Conservation (phyloP, 2,113 vertebrate species). For the Cyprinodon variegatus region DNA sequence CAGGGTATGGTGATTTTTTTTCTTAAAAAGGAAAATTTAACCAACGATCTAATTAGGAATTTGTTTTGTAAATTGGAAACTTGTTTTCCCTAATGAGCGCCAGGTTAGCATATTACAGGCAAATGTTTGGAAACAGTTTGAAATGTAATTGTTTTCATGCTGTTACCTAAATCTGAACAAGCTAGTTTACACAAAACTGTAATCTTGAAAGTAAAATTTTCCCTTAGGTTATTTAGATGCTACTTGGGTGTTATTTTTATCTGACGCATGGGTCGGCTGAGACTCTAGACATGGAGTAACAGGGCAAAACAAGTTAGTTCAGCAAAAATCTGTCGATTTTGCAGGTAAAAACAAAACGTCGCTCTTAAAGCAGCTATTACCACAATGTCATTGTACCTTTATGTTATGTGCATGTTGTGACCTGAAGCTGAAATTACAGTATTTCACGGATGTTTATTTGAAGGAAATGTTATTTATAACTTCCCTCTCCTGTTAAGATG, state of each 20-base stretch:
- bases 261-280: not conserved
- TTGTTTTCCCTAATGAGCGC: not conserved
- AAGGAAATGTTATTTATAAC: constrained; percentile 48
- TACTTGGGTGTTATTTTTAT: constrained; percentile 25
- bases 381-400: not conserved
- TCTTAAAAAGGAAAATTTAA: not conserved
- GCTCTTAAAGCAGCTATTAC: not conserved
- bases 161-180: not conserved
- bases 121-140: not conserved
- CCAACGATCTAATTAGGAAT: not conserved
- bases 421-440: constrained; percentile 31
- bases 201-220: constrained; percentile 10
- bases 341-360: not conserved
- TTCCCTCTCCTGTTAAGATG: constrained; percentile 27
- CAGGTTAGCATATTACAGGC: not conserved
- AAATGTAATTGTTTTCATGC: not conserved
- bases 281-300: not conserved
- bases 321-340: not conserved
- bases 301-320: not conserved
- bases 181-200: not conserved
- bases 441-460: constrained; percentile 18
- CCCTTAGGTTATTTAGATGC: constrained; percentile 6
- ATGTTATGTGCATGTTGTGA: constrained; percentile 7
- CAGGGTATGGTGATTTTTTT: constrained; percentile 61
- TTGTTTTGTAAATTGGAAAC: not conserved